A percentile compares a stretch with the other conserved stretches of the same genome.
phyloP scores from a whole-genome alignment of 23 tunicate genomes.

The Phallusia fumigata region DNA sequence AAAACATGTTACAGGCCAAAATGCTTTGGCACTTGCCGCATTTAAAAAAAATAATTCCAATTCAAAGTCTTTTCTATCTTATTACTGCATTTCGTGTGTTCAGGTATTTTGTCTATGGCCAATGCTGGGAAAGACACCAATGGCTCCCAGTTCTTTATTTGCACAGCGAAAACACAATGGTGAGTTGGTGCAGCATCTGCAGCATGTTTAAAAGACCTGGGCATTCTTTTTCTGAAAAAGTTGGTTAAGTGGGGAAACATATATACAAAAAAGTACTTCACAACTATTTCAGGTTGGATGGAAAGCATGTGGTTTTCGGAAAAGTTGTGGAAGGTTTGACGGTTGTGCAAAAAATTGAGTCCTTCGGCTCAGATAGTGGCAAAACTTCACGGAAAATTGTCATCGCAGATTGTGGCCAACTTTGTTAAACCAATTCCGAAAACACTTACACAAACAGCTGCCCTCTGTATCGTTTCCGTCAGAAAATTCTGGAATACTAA shows the following conservation, averaged over 20 bases:
- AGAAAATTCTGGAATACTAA: no score
- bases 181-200: conserved; percentile 14
- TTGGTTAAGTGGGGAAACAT: not conserved
- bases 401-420: conserved; percentile 79
- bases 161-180: conserved; percentile 93
- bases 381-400: conserved; percentile 45
- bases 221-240: no score
- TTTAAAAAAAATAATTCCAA: no score
- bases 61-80: no score
- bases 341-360: conserved; percentile 79
- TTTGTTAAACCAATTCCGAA: conserved; percentile 18
- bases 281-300: conserved; percentile 44
- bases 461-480: no score
- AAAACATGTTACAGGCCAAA: no score
- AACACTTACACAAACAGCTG: no score
- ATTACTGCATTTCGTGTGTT: no score
- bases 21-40: no score
- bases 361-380: conserved; percentile 53
- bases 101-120: conserved; percentile 94
- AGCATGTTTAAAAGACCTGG: not conserved
- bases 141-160: conserved; percentile 94
- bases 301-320: conserved; percentile 91
- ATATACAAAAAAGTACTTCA: not conserved
- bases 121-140: conserved; percentile 97
- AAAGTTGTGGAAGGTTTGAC: conserved; percentile 73